These are phyloP conservation scores for Holothuria glaberrima DNA, from an alignment of 35 echinoderm and acorn worm genomes.

Conservation along the genomic window DNA sequence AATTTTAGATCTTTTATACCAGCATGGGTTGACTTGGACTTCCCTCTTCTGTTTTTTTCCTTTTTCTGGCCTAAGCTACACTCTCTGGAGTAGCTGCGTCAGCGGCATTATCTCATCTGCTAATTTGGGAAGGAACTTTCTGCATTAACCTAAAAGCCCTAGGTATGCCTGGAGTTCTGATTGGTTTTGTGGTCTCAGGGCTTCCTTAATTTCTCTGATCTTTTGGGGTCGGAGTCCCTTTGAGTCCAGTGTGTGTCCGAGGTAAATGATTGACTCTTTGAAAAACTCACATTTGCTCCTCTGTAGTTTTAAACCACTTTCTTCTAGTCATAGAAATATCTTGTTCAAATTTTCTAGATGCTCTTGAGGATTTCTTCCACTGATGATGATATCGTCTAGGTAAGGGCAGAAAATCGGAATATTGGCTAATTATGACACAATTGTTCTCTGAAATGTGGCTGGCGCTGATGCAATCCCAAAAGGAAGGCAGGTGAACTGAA, in stretches of 20 bases:
- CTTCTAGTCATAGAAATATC: no score
- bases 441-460: no score
- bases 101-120: conserved; percentile 31
- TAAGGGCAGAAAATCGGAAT: no score
- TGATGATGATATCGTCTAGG: no score
- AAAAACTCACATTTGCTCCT: conserved; percentile 28
- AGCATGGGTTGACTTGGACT: neutral
- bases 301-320: neutral
- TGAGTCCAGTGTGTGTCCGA: conserved; percentile 57
- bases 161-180: conserved; percentile 11
- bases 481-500: no score
- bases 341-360: no score
- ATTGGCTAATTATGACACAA: no score
- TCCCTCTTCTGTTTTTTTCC: neutral
- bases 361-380: no score
- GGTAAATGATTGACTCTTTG: conserved; percentile 52
- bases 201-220: neutral
- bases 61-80: neutral
- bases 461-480: no score
- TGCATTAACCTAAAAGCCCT: neutral
- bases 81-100: conserved; percentile 55
- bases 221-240: conserved; percentile 71
- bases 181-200: neutral
- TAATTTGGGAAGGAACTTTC: conserved; percentile 33
- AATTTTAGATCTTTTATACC: conserved; percentile 45